Percentiles rank a stretch among this genome's conserved stretches.
Conservation (phyloP, 2,797 vertebrate species). For the Enteromius anoplus region DNA sequence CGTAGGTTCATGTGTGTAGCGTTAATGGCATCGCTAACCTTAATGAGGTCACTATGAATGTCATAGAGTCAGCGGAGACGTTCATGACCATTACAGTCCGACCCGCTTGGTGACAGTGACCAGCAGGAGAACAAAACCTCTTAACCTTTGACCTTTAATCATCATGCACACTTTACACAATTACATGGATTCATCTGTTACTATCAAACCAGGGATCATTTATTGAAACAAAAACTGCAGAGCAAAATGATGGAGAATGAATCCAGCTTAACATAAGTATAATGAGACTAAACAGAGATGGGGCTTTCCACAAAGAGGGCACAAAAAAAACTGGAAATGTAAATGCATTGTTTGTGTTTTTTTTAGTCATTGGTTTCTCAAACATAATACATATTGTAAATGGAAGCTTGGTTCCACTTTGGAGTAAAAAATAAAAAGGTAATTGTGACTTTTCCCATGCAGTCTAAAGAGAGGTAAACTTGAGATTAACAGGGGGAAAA, state of each 20-base stretch:
- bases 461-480: background rate
- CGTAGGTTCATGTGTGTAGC: slow-evolving; percentile 66
- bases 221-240: background rate
- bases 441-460: background rate
- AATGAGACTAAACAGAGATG: background rate
- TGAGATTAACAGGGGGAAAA: background rate
- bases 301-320: background rate
- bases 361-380: background rate
- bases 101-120: slow-evolving; percentile 42
- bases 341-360: background rate
- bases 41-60: slow-evolving; percentile 77
- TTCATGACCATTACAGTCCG: slow-evolving; percentile 43
- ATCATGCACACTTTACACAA: slow-evolving; percentile 45
- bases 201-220: slow-evolving; percentile 6
- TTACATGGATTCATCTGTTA: slow-evolving; percentile 27
- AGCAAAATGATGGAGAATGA: background rate
- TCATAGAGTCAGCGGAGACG: slow-evolving; percentile 71
- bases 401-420: background rate
- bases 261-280: background rate
- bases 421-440: background rate
- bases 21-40: slow-evolving; percentile 66
- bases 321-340: background rate
- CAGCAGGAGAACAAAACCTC: slow-evolving; percentile 36
- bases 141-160: slow-evolving; percentile 41
- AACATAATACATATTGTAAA: background rate